Conservation (phyloP, 2,797 vertebrate genomes). For the Hybognathus amarus region DNA sequence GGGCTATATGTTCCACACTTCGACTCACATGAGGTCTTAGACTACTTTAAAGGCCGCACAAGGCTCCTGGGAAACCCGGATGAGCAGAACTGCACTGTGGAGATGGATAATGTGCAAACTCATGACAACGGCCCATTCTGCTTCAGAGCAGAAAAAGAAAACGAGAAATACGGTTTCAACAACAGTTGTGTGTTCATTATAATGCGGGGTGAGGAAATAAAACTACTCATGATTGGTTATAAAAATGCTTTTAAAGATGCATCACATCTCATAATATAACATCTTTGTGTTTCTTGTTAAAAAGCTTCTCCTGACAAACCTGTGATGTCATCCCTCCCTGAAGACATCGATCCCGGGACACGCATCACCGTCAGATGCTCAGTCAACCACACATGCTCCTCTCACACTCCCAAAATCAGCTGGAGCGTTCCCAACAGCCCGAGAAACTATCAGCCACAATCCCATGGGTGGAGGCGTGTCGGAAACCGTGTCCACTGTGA, state of each 20-base stretch:
- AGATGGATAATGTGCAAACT: constrained; percentile 69
- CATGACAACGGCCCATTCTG: constrained; percentile 75
- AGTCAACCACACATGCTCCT: constrained; percentile 68
- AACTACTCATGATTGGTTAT: neutral
- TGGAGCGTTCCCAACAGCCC: constrained; percentile 65
- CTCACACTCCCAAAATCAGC: constrained; percentile 67
- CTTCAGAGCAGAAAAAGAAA: constrained; percentile 63
- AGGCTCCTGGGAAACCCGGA: constrained; percentile 61
- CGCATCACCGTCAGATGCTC: constrained; percentile 64
- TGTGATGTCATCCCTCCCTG: constrained; percentile 61
- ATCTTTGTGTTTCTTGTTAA: neutral
- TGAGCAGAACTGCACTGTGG: constrained; percentile 67
- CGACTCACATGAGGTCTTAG: constrained; percentile 51
- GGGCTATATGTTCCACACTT: constrained; percentile 65
- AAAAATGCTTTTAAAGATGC: neutral
- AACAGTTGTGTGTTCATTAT: constrained; percentile 72
- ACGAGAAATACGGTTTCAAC: constrained; percentile 62
- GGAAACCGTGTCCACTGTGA: constrained; percentile 67
- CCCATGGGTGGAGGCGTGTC: constrained; percentile 51
- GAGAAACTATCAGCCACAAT: constrained; percentile 43
- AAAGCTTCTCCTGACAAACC: constrained; percentile 62
- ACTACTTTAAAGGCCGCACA: constrained; percentile 71
- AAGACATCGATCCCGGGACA: constrained; percentile 63
- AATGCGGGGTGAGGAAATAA: constrained; percentile 64
- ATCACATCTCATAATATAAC: neutral